Percentiles rank a stretch among this genome's conserved stretches.
phyloP scores from a whole-genome alignment of 2,888 invertebrate genomes.

The Zaprionus obscuricornis region DNA sequence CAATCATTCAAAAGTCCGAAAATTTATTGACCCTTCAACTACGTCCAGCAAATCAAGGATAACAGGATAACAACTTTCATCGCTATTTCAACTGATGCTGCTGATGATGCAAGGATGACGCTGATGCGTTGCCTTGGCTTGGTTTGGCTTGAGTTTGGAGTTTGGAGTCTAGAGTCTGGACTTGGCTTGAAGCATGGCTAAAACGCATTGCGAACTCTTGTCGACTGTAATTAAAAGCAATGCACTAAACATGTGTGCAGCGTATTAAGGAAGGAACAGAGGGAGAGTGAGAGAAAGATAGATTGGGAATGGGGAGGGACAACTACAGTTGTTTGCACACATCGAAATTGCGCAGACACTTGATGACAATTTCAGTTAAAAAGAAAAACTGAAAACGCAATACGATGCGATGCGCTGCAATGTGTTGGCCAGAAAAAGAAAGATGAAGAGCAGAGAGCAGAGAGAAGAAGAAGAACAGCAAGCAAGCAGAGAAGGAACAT shows the following conservation, averaged over 20 bases:
- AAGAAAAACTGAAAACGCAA: conserved; percentile 59
- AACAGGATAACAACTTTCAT: conserved; percentile 33
- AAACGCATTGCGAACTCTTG: conserved; percentile 54
- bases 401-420: too few relatives aligned
- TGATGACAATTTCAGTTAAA: conserved; percentile 77
- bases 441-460: neutral
- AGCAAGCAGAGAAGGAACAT: conserved; percentile 42
- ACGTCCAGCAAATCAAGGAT: conserved; percentile 5
- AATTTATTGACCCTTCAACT: neutral
- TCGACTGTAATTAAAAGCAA: conserved; percentile 74
- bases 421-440: neutral
- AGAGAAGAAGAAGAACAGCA: neutral
- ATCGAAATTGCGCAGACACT: conserved; percentile 73
- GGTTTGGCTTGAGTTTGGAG: conserved; percentile 22
- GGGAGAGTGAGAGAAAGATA: neutral
- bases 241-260: conserved; percentile 53
- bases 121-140: conserved; percentile 54
- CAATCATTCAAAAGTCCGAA: too few relatives aligned
- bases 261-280: neutral
- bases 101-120: conserved; percentile 72
- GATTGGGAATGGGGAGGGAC: neutral
- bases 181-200: too few relatives aligned
- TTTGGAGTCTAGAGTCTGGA: conserved; percentile 4
- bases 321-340: conserved; percentile 71
- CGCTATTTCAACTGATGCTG: conserved; percentile 41